These are phyloP conservation scores for Drosophila paramelanica DNA, from an alignment of 2,888 invertebrate genomes.

Conservation along the genomic window DNA sequence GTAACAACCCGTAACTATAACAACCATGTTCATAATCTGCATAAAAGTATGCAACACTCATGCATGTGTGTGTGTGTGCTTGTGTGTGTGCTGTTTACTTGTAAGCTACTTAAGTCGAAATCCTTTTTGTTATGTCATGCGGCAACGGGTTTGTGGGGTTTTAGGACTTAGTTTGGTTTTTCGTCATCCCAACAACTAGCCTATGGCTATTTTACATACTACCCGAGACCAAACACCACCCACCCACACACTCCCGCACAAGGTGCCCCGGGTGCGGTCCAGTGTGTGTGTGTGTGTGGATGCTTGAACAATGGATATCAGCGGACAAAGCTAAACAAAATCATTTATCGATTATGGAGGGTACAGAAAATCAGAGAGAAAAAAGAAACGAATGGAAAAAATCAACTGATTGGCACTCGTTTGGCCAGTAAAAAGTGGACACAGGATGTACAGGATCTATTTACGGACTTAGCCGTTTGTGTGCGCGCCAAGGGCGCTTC, in stretches of 20 bases:
- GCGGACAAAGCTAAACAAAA: slow-evolving; percentile 68
- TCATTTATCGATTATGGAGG: slow-evolving; percentile 71
- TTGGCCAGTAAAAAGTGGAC: slow-evolving; percentile 38
- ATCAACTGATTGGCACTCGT: slow-evolving; percentile 37
- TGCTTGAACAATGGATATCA: slow-evolving; percentile 37
- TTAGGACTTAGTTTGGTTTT: slow-evolving; percentile 25
- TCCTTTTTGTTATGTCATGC: slow-evolving; percentile 75
- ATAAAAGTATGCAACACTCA: slow-evolving; percentile 70
- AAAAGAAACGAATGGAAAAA: slow-evolving; percentile 17
- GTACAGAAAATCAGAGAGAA: slow-evolving; percentile 1
- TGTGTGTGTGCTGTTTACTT: slow-evolving; percentile 59
- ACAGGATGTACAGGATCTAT: slow-evolving; percentile 41
- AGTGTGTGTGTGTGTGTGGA: slow-evolving; percentile 3
- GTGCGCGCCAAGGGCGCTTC: slow-evolving; percentile 19
- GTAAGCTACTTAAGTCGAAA: slow-evolving; percentile 75
- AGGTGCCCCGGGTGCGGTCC: slow-evolving; percentile 25
- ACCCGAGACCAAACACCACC: background rate
- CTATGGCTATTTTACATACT: slow-evolving; percentile 65
- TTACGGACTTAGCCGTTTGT: slow-evolving; percentile 28
- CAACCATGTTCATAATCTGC: slow-evolving; percentile 68
- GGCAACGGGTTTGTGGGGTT: slow-evolving; percentile 44
- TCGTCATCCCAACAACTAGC: slow-evolving; percentile 55
- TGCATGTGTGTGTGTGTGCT: slow-evolving; percentile 17
- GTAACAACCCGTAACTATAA: slow-evolving; percentile 43
- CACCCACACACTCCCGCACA: background rate